Evolutionary conservation across 1,140 invertebrate genomes (phyloP).

Genomic region (Luehdorfia chinensis): DNA sequence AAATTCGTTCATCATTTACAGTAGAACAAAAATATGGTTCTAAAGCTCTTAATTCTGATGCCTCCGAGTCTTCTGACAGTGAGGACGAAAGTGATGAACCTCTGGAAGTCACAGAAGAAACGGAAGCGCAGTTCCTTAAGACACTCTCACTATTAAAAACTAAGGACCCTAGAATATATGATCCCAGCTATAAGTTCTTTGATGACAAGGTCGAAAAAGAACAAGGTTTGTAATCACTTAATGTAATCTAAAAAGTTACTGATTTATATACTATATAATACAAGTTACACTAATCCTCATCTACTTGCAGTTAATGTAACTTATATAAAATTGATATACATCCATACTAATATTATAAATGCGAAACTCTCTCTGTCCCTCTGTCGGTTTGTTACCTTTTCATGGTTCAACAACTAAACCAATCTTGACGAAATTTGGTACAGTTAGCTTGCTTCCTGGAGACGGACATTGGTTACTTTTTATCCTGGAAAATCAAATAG

Average conservation of each 20-base stretch:
- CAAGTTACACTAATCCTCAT: no score
- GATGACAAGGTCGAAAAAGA: constrained; percentile 61
- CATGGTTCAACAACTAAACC: no score
- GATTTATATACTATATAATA: no score
- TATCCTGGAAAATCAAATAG: no score
- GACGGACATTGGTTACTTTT: no score
- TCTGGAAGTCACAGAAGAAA: constrained; percentile 68
- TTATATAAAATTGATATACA: no score
- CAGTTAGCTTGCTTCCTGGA: no score
- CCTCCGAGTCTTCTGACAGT: constrained; percentile 45
- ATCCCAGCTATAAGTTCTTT: constrained; percentile 87
- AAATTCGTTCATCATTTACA: constrained; percentile 25
- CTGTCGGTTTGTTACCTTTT: no score
- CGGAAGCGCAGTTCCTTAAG: constrained; percentile 92
- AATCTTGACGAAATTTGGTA: no score
- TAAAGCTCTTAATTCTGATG: constrained; percentile 41
- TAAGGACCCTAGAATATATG: constrained; percentile 93
- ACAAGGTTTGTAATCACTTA: constrained; percentile 39
- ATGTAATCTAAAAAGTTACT: background rate
- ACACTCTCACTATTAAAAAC: constrained; percentile 90
- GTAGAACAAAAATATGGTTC: constrained; percentile 69
- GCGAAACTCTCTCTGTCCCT: no score
- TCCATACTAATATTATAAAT: no score
- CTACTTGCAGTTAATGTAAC: no score
- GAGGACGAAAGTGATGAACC: constrained; percentile 64